Percentiles rank a stretch among this genome's conserved stretches.
phyloP scores from a whole-genome alignment of 2,888 invertebrate species.

The Dynastes maya region DNA sequence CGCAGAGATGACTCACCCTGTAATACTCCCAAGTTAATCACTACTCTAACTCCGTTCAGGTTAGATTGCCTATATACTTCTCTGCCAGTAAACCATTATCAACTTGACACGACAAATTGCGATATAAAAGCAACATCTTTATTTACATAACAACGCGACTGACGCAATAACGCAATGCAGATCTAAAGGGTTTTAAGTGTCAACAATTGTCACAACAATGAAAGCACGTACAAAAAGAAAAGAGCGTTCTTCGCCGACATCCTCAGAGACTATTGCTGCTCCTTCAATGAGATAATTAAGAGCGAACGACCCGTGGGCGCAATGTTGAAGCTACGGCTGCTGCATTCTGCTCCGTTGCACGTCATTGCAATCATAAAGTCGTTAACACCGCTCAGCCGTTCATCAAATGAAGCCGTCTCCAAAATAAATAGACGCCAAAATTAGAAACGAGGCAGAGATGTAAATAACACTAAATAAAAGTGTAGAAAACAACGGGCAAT shows the following conservation, averaged over 20 bases:
- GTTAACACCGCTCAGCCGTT: neutral
- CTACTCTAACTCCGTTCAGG: too few species aligned
- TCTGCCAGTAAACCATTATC: too few species aligned
- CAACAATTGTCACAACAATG: conserved; percentile 15
- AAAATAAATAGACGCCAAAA: conserved; percentile 1
- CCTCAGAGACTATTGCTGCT: neutral
- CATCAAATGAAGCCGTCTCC: neutral
- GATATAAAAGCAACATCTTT: neutral
- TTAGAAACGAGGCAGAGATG: neutral
- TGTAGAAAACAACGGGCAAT: neutral
- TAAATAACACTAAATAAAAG: conserved; percentile 15
- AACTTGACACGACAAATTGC: too few species aligned
- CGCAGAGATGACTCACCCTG: too few species aligned
- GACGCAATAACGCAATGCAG: neutral
- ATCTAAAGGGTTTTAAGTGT: neutral
- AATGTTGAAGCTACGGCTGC: neutral
- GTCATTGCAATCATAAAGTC: conserved; percentile 20
- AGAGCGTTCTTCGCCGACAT: neutral
- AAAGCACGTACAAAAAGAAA: neutral
- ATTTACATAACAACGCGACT: neutral
- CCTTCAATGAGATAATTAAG: conserved; percentile 18
- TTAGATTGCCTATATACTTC: too few species aligned
- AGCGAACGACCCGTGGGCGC: neutral
- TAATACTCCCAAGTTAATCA: too few species aligned
- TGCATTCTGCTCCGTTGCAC: neutral